Base-by-base conservation (phyloP, 2,113 vertebrate genomes). In the Phasianus colchicus region DNA sequence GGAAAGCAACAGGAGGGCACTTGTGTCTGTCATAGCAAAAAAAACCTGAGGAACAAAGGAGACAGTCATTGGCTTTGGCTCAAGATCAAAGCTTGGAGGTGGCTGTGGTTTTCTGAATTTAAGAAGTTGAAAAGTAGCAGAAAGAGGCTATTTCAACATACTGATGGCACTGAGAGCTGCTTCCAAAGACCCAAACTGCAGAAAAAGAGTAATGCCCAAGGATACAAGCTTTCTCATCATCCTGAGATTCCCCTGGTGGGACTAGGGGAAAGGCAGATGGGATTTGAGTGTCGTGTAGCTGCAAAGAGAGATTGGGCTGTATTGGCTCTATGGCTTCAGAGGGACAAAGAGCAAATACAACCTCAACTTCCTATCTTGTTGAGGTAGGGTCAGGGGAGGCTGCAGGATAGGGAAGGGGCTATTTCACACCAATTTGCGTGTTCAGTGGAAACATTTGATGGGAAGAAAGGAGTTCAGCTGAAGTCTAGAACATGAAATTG, bases 391-490 rank as follows among this genome's bases (percentile, higher is more conserved):
- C 54, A 48, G 54, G 36, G 34, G 32, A 70, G n/a, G 47, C 58
- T 85, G 52, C 45, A 83, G 61, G 52, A 78, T 40, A 83, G n/a
- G 72, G 76, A 88, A 95, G 65, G 72, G 69, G 43, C 19, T 86
- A 25, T 58, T 93, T 83, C 85, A 85, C 72, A 89, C 60, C 52
- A 65, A 86, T 52, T 20, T 64, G 7, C 71, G 65, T 86, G 36
- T 88, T 90, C 76, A 69, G 11, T 88, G 85, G 89, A 86, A 94
- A 63, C 18, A 57, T 22, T 47, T 1, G 4, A 63, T 90, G 73
- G 38, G 69, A 94, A 90, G 52, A 79, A 85, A 83, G 30, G 12
- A 91, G 61, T 57, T 97, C 61, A 88, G 52, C 52, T 43, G 43
- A 80, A 94, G 40, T 38, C 61, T 77, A 71, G 43, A 86, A 81